Percentiles rank a stretch among this genome's conserved stretches.
phyloP scores from a whole-genome alignment of 2,113 vertebrate species.

The Ranitomeya imitator region DNA sequence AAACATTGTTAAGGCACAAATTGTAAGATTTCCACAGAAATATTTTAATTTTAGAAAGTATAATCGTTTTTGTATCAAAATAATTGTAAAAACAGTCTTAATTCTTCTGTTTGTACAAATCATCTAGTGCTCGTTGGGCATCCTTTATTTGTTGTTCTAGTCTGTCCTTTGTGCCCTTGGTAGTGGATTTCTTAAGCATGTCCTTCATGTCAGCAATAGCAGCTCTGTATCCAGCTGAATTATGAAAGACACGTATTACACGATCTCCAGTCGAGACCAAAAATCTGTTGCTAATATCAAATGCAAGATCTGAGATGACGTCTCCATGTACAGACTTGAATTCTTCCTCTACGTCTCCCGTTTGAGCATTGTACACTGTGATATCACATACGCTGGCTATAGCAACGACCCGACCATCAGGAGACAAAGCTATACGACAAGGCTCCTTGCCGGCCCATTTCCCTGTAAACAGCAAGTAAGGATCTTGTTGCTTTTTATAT shows the following conservation, averaged over 20 bases:
- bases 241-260: constrained; percentile 85
- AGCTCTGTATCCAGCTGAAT: constrained; percentile 82
- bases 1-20: neutral
- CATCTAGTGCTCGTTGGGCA: constrained; percentile 79
- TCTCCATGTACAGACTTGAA: constrained; percentile 76
- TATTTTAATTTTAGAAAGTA: constrained; percentile 27
- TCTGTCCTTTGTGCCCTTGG: constrained; percentile 81
- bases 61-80: constrained; percentile 23
- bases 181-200: constrained; percentile 83
- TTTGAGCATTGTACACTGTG: constrained; percentile 75
- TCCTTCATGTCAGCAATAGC: constrained; percentile 85
- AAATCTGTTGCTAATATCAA: constrained; percentile 84
- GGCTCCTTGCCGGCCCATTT: constrained; percentile 71
- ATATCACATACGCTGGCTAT: constrained; percentile 77
- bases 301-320: constrained; percentile 77
- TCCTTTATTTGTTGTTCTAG: constrained; percentile 85
- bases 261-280: constrained; percentile 86
- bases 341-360: constrained; percentile 81
- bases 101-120: constrained; percentile 69
- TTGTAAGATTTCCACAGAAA: constrained; percentile 2
- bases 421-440: constrained; percentile 81
- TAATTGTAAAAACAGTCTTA: constrained; percentile 55
- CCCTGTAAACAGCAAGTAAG: constrained; percentile 84
- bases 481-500: constrained; percentile 95
- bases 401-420: constrained; percentile 80